phyloP scores from a whole-genome alignment of 2,113 vertebrate genomes.

The Antigone vipio region DNA sequence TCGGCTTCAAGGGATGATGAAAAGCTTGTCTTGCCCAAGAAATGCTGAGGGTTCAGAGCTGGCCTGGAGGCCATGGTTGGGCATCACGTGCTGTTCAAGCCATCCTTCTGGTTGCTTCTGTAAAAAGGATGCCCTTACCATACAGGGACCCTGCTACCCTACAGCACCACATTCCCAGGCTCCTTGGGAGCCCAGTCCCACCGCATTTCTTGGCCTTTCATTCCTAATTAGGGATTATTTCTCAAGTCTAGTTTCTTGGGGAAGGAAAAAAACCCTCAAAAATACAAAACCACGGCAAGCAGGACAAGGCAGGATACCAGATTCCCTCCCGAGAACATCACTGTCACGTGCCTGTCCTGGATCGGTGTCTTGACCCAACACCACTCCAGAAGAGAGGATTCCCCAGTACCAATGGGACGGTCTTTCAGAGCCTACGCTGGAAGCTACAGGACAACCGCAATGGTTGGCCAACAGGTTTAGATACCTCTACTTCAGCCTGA shows the following conservation, averaged over 20 bases:
- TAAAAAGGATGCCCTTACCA: background rate
- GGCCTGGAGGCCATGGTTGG: background rate
- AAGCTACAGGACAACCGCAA: background rate
- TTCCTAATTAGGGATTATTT: background rate
- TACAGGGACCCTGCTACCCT: background rate
- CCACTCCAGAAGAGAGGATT: accelerated
- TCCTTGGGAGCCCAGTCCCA: background rate
- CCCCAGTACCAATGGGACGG: background rate
- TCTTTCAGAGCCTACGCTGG: background rate
- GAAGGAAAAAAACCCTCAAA: background rate
- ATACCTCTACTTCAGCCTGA: background rate
- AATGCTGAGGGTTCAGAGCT: background rate
- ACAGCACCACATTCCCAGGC: background rate
- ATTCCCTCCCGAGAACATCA: background rate
- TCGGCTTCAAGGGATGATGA: background rate
- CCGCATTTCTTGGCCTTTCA: background rate
- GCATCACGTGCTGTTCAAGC: background rate
- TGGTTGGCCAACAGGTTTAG: background rate
- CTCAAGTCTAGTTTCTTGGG: background rate
- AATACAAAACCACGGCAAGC: background rate
- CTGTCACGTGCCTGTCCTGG: too few species aligned
- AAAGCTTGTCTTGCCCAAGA: background rate
- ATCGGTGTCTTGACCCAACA: background rate
- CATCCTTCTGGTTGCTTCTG: background rate
- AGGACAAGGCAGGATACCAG: background rate